These are phyloP conservation scores for Sclerodermus sp. DNA, from an alignment of 2,888 invertebrate genomes.

Conservation along the genomic window DNA sequence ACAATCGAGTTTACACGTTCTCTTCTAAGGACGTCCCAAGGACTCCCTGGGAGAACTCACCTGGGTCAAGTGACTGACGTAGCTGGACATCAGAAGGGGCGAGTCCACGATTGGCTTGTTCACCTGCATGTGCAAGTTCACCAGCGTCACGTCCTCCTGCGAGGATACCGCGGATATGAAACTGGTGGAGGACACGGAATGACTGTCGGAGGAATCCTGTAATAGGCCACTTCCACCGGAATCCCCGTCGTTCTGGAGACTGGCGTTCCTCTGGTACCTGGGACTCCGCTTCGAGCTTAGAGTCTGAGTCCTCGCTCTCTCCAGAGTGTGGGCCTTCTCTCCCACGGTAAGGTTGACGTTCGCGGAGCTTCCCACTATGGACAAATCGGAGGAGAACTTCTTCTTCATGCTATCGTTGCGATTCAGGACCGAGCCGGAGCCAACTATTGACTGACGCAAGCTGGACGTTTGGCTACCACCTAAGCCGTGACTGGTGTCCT, in stretches of 20 bases:
- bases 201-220: constrained; percentile 70
- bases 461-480: constrained; percentile 69
- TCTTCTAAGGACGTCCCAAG: too few relatives aligned
- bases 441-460: constrained; percentile 68
- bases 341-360: constrained; percentile 34
- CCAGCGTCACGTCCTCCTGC: constrained; percentile 87
- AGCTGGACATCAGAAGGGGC: constrained; percentile 91
- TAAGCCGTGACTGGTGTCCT: constrained; percentile 70
- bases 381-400: constrained; percentile 64
- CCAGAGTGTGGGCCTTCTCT: constrained; percentile 52
- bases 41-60: too few relatives aligned
- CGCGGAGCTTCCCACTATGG: constrained; percentile 57
- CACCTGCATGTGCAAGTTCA: constrained; percentile 93
- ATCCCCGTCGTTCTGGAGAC: constrained; percentile 30
- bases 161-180: constrained; percentile 91
- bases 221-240: constrained; percentile 43
- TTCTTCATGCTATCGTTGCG: constrained; percentile 59
- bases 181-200: constrained; percentile 80
- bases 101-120: constrained; percentile 91
- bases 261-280: constrained; percentile 32
- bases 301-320: constrained; percentile 43
- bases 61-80: constrained; percentile 89
- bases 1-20: too few relatives aligned
- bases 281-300: constrained; percentile 37
- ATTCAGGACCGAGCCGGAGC: constrained; percentile 59